Percentiles rank a stretch among this genome's conserved stretches.
These are phyloP conservation scores for Drosophila mimetica DNA, from an alignment of 2,888 invertebrate genomes.

Conservation along the genomic window DNA sequence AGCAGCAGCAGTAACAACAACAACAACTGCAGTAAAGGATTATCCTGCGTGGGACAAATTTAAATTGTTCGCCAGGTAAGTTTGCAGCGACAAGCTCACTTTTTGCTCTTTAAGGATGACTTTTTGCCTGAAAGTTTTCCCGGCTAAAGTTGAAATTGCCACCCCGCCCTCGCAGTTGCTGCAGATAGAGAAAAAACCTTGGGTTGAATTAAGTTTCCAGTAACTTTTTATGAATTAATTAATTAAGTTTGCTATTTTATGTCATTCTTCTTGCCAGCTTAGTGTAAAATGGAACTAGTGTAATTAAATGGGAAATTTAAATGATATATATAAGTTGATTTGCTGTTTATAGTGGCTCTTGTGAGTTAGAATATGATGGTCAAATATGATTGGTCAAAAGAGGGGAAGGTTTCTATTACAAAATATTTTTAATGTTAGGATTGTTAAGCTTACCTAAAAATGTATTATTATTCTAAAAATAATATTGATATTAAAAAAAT, in stretches of 20 bases:
- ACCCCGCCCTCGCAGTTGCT: conserved; percentile 12
- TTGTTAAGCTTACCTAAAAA: too few species aligned
- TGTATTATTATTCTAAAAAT: too few species aligned
- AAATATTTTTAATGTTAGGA: too few species aligned
- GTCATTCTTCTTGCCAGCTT: not conserved
- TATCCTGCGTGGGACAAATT: conserved; percentile 57
- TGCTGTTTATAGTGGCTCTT: too few species aligned
- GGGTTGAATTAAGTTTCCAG: not conserved
- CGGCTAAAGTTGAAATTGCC: conserved; percentile 34
- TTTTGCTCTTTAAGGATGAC: conserved; percentile 42
- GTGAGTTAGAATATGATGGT: too few species aligned
- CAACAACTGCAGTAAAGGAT: conserved; percentile 52
- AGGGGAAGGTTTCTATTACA: not conserved
- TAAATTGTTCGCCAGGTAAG: conserved; percentile 63
- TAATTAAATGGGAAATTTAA: not conserved
- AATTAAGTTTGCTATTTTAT: not conserved
- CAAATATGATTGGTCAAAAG: too few species aligned
- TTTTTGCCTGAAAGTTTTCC: conserved; percentile 27
- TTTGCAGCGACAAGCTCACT: conserved; percentile 28
- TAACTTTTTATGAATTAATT: not conserved
- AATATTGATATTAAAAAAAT: too few species aligned
- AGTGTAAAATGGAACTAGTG: not conserved
- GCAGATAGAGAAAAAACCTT: conserved; percentile 17
- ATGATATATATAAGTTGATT: not conserved
- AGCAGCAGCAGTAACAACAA: conserved; percentile 16